Base-by-base conservation (phyloP, 2,113 vertebrate genomes). In the Heterocephalus glaber region DNA sequence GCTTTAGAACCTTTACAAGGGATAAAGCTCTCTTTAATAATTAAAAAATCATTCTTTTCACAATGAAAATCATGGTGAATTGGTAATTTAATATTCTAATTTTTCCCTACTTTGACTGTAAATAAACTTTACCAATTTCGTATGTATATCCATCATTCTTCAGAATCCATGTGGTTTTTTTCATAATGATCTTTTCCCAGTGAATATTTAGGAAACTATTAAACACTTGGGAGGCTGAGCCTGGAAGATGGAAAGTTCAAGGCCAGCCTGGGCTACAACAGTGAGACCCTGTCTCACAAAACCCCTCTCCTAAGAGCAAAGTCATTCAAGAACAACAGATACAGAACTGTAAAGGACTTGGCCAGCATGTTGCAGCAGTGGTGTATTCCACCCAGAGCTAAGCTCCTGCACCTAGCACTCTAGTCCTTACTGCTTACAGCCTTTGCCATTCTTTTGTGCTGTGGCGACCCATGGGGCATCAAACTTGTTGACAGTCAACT, bases 41-140 rank as follows among this genome's bases (percentile, higher is more conserved):
- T 76, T 93, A 38, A 44, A 49, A 95, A 96, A 33, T 82, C 4
- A 86, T 79, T 89, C 85, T 91, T 80, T 96, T 79, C n/a, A 92
- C 8, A 79, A 14, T 74, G 52, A 86, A 94, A 92, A 94, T 90
- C 44, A 86, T 30, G 14, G 56, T 70, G 8, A 95, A 79, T 54
- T 52, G 17, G 76, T 35, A 41, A 68, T n/a, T 93, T 68, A 90
- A 16, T 92, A 17, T 90, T 68, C 35, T 96, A 63, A 54, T 92
- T 92, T 91, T 89, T 86, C 58, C 22, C 38, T 85, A 49, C 77
- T 89, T 77, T 68, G 38, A 96, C 58, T 89, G 86, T 92, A 92
- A 92, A 85, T 14, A 89, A 49, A 60, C 38, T 47, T 85, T 35
- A 12, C 38, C 35, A 65, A 0, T 94, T 86, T 89, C 58, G 65